Evolutionary conservation across 2,888 invertebrate genomes (phyloP), one percentile per base, ranked within the genome.

Genomic region (Imbricaverruca yamaguchii): DNA sequence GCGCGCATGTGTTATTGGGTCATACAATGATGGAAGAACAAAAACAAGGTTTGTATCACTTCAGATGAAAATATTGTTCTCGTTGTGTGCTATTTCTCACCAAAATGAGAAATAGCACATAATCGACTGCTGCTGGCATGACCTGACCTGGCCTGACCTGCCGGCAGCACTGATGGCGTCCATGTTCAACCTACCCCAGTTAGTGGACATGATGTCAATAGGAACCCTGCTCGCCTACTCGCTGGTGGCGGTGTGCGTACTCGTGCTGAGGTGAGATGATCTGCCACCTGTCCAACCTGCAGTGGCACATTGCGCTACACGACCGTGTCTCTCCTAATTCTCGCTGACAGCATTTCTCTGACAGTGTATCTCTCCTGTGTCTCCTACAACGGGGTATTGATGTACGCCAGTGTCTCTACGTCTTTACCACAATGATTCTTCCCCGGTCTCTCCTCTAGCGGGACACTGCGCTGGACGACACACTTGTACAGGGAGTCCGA

Each of bases 81-180:
- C 39, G 39, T 39, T 39, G 39, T 39, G 39, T 39, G 39, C 39
- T 39, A 39, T 39, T 39, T 39, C 39, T 39, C 39, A 39, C 39
- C 39, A 39, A 39, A 39, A 39, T 39, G 39, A n/a, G n/a, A n/a
- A n/a, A n/a, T n/a, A n/a, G n/a, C n/a, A n/a, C n/a, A n/a, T n/a
- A n/a, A n/a, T 39, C 39, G 39, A 39, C 39, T 39, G 4, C 39
- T 39, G 39, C 39, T 39, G 39, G 39, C 4, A 39, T 39, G 39
- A 3, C 39, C 39, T 39, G 39, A 39, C 4, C 4, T 39, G 39
- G 39, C 39, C 39, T 39, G 39, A 39, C 39, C 39, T 39, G 39
- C 81, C 87, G 88, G 25, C 87, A 92, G 95, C 93, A 39, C n/a
- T 88, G 8, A 87, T 89, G 87, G 88, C 89, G 0, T 84, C 88